These are phyloP conservation scores for Holothuria glaberrima DNA, from an alignment of 35 echinoderm and acorn worm genomes.

Conservation along the genomic window DNA sequence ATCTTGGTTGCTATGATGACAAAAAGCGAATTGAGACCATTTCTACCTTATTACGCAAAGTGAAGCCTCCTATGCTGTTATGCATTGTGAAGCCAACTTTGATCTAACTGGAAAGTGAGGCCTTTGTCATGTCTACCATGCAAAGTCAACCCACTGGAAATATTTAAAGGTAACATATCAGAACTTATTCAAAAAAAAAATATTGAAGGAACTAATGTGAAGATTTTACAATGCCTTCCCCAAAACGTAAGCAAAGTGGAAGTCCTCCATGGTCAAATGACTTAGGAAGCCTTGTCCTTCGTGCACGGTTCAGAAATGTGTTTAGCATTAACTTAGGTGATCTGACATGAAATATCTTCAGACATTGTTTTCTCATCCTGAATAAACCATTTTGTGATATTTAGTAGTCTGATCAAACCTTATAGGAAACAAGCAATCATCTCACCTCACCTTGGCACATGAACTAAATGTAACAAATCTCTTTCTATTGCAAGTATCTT, in stretches of 20 bases:
- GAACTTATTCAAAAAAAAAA: not conserved
- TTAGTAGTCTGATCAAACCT: too few species aligned
- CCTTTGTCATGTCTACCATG: conserved; percentile 3
- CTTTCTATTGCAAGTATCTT: too few species aligned
- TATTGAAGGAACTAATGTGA: too few species aligned
- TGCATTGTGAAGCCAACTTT: conserved; percentile 18
- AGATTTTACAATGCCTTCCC: too few species aligned
- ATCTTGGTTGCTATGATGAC: not conserved
- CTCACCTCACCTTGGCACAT: too few species aligned
- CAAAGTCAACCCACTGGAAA: not conserved
- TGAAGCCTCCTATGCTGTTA: not conserved
- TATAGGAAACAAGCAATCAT: too few species aligned
- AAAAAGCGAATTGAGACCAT: conserved; percentile 4
- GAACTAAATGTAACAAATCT: too few species aligned
- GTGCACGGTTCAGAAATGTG: not conserved
- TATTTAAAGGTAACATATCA: not conserved
- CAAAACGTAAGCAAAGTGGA: too few species aligned
- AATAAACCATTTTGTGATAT: not conserved
- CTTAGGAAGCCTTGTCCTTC: not conserved
- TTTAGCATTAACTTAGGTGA: not conserved
- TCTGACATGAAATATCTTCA: not conserved
- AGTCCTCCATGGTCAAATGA: too few species aligned
- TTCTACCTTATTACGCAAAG: not conserved
- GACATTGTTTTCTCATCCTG: not conserved
- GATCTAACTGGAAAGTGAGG: conserved; percentile 6